Percentiles rank a stretch among this genome's conserved stretches.
Conservation (phyloP, 2,113 vertebrate species). For the Dasyurus viverrinus region DNA sequence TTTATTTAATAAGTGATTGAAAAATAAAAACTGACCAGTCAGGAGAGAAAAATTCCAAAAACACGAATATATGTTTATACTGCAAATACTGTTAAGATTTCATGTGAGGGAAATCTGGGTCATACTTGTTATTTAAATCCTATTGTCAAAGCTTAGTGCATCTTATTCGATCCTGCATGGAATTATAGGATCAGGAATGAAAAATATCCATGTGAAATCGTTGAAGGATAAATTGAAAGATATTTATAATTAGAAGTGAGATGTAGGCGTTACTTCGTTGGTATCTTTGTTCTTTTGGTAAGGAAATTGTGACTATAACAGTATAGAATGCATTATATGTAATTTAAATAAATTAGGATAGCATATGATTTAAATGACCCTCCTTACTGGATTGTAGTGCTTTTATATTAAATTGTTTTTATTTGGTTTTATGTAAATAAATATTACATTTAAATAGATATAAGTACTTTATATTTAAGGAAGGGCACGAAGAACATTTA, state of each 20-base stretch:
- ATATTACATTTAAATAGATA: background rate
- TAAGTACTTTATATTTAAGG: background rate
- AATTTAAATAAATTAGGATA: conserved; percentile 11
- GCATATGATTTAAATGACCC: background rate
- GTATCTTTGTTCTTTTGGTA: background rate
- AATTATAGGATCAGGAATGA: conserved; percentile 25
- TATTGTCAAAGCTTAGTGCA: conserved; percentile 30
- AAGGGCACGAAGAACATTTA: background rate
- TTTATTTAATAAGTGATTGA: background rate
- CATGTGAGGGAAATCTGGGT: conserved; percentile 13
- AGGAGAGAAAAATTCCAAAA: conserved; percentile 43
- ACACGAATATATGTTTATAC: background rate
- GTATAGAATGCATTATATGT: background rate
- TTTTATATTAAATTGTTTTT: background rate
- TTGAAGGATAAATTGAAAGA: conserved; percentile 22
- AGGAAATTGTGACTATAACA: conserved; percentile 11
- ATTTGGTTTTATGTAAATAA: background rate
- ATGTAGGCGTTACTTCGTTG: background rate
- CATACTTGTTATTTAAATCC: conserved; percentile 8
- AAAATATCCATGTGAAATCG: conserved; percentile 33
- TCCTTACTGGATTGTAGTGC: background rate
- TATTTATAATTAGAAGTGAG: conserved; percentile 39
- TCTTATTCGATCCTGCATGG: background rate
- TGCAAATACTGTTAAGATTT: conserved; percentile 33
- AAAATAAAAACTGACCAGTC: conserved; percentile 24